Evolutionary conservation across 2,888 invertebrate genomes (phyloP).

Genomic region (Rhagium mordax): DNA sequence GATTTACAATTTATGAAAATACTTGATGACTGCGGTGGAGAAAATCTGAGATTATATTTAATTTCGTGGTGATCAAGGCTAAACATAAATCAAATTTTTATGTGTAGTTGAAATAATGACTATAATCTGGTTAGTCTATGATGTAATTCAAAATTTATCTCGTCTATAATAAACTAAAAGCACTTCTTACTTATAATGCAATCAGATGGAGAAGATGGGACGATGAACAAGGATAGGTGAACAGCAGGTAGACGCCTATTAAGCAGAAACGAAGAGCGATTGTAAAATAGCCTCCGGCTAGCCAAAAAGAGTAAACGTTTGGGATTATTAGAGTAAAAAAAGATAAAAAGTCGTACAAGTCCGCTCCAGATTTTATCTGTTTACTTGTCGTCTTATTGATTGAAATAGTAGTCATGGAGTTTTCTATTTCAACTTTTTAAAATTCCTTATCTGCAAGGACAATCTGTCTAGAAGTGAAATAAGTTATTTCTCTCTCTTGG

Average conservation of each 20-base stretch:
- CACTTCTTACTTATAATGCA: conserved; percentile 56
- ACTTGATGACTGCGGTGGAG: neutral
- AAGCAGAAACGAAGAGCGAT: conserved; percentile 46
- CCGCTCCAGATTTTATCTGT: conserved; percentile 53
- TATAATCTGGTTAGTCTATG: conserved; percentile 50
- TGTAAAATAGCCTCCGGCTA: conserved; percentile 42
- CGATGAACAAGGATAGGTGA: conserved; percentile 44
- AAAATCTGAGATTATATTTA: conserved; percentile 21
- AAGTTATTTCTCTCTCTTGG: neutral
- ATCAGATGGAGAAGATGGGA: conserved; percentile 51
- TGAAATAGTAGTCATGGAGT: conserved; percentile 45
- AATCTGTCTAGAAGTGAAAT: conserved; percentile 8
- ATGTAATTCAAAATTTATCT: conserved; percentile 58
- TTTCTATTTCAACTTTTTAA: conserved; percentile 22
- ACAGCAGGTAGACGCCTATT: conserved; percentile 48
- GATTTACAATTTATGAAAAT: conserved; percentile 22
- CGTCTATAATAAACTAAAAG: conserved; percentile 56
- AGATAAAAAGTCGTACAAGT: conserved; percentile 39
- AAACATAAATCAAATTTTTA: conserved; percentile 38
- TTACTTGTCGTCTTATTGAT: conserved; percentile 47
- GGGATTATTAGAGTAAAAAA: conserved; percentile 49
- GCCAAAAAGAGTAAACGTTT: conserved; percentile 47
- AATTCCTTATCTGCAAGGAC: conserved; percentile 2
- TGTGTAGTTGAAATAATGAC: conserved; percentile 43
- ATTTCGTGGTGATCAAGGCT: conserved; percentile 10